A percentile compares a stretch with the other conserved stretches of the same genome.
These are phyloP conservation scores for Epinephelus moara DNA, from an alignment of 2,113 vertebrate genomes.

Conservation along the genomic window DNA sequence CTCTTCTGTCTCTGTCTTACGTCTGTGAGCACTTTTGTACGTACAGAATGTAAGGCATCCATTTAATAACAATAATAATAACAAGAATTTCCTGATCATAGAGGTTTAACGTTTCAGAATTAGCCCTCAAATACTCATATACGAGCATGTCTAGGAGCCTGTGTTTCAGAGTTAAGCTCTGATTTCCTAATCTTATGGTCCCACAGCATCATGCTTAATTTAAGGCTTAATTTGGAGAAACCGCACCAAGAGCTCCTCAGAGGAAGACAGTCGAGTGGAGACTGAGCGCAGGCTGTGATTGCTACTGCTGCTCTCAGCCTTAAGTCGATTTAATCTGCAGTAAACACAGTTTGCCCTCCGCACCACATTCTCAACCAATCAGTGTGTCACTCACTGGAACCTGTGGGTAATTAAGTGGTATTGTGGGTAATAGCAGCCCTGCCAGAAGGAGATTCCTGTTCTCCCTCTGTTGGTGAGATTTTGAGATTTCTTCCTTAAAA, in stretches of 20 bases:
- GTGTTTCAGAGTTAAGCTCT: conserved; percentile 45
- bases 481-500: conserved; percentile 11
- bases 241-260: conserved; percentile 35
- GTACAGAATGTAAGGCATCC: background rate
- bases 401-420: conserved; percentile 68
- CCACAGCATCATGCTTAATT: conserved; percentile 46
- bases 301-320: conserved; percentile 21
- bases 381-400: conserved; percentile 60
- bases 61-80: background rate
- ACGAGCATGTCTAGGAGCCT: conserved; percentile 17
- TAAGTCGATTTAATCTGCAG: conserved; percentile 45
- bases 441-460: conserved; percentile 53
- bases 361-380: conserved; percentile 53
- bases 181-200: conserved; percentile 47
- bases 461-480: conserved; percentile 21
- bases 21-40: conserved; percentile 10
- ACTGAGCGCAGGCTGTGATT: conserved; percentile 26
- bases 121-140: conserved; percentile 13
- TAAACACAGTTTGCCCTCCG: conserved; percentile 40
- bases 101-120: conserved; percentile 26
- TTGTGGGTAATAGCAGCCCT: conserved; percentile 61
- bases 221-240: conserved; percentile 54
- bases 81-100: conserved; percentile 21
- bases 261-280: conserved; percentile 23
- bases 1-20: background rate